Evolutionary conservation across 1,140 invertebrate genomes (phyloP).

Genomic region (Macrosteles quadrilineatus): DNA sequence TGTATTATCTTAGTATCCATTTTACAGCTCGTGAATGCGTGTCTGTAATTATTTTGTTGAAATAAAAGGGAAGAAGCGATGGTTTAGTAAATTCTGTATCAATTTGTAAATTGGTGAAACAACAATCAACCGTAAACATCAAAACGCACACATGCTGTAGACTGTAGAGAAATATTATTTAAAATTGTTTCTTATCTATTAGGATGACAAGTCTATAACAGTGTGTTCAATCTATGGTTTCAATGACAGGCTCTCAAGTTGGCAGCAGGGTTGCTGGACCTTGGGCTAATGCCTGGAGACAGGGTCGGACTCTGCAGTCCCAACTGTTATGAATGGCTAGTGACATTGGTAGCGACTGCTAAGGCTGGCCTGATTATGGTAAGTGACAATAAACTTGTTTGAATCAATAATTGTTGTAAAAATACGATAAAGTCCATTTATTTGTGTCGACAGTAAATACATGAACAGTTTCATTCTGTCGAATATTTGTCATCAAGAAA

Average conservation of each 20-base stretch:
- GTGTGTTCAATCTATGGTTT: conserved; percentile 37
- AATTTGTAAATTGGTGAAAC: no score
- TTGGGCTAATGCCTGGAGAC: conserved; percentile 81
- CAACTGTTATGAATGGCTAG: conserved; percentile 81
- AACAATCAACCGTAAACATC: no score
- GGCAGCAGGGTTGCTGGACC: conserved; percentile 73
- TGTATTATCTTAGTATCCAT: no score
- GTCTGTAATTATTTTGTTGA: no score
- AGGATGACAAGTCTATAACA: no score
- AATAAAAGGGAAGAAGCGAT: no score
- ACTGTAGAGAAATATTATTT: no score
- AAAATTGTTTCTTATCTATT: no score
- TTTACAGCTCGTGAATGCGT: no score
- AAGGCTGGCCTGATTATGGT: conserved; percentile 82
- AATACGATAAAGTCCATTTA: background rate
- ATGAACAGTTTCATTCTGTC: conserved; percentile 23
- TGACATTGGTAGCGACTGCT: conserved; percentile 74
- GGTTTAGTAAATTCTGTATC: no score
- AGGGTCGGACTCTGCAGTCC: conserved; percentile 86
- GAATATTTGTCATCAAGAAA: conserved; percentile 25
- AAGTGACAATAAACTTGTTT: conserved; percentile 43
- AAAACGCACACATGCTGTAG: no score
- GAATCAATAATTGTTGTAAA: background rate
- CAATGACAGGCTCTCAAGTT: conserved; percentile 74
- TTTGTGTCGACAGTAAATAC: background rate